Percentiles rank a stretch among this genome's conserved stretches.
These are phyloP conservation scores for Orthonevra nobilis DNA, from an alignment of 2,888 invertebrate genomes.

Conservation along the genomic window DNA sequence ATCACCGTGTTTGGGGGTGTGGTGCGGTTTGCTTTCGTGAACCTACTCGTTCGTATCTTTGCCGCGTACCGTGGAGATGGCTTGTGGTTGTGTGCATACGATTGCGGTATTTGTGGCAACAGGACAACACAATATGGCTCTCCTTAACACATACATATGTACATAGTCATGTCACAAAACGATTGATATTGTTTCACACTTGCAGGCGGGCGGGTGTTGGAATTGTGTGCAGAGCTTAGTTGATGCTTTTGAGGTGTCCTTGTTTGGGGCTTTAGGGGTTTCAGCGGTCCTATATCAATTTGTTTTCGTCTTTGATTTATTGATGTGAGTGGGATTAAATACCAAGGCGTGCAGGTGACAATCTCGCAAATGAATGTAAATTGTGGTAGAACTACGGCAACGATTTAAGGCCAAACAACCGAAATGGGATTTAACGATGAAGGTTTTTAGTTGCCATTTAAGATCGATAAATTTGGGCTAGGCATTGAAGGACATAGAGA, in stretches of 20 bases:
- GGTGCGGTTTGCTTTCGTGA: constrained; percentile 42
- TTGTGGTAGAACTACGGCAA: constrained; percentile 25
- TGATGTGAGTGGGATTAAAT: constrained; percentile 64
- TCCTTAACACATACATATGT: constrained; percentile 28
- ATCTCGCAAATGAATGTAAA: constrained; percentile 31
- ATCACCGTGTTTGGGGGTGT: constrained; percentile 4
- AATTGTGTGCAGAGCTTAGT: not conserved
- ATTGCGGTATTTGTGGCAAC: constrained; percentile 35
- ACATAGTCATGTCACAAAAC: constrained; percentile 59
- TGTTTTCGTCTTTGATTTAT: constrained; percentile 66
- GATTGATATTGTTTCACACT: constrained; percentile 60
- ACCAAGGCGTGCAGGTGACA: constrained; percentile 60
- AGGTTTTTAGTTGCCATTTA: not conserved
- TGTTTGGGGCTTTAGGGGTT: constrained; percentile 44
- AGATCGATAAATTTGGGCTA: constrained; percentile 1
- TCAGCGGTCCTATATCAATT: constrained; percentile 57
- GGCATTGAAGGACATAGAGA: no score
- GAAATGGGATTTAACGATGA: not conserved
- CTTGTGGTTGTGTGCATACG: not conserved
- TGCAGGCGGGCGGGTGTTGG: not conserved
- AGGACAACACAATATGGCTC: constrained; percentile 37
- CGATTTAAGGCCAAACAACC: constrained; percentile 24
- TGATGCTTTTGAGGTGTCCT: constrained; percentile 26
- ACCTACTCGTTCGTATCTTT: constrained; percentile 46
- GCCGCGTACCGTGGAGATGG: not conserved